phyloP scores from a whole-genome alignment of 1,140 invertebrate genomes.

The Globodera ellingtonae region DNA sequence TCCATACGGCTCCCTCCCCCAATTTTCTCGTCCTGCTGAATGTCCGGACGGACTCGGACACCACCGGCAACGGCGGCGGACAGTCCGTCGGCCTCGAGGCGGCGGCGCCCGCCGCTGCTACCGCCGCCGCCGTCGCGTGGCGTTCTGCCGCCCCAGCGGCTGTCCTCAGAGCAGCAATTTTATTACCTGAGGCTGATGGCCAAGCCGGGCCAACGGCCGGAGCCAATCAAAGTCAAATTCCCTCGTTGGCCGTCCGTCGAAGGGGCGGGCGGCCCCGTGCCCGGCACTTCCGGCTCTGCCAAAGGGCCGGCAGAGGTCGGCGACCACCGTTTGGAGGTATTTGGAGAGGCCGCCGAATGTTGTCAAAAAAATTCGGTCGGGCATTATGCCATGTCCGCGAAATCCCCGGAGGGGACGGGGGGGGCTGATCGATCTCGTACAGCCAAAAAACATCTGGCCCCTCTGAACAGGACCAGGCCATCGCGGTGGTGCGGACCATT shows the following conservation, averaged over 20 bases:
- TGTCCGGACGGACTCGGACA: constrained; percentile 15
- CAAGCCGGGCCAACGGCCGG: constrained; percentile 58
- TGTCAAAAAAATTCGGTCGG: no score
- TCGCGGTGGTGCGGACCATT: constrained; percentile 93
- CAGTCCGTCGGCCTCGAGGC: neutral
- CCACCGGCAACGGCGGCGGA: constrained; percentile 9
- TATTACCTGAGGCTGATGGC: constrained; percentile 64
- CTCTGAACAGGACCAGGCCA: constrained; percentile 84
- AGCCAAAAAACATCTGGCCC: no score
- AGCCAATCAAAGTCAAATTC: constrained; percentile 65
- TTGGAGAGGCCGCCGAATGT: no score
- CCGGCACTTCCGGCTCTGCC: constrained; percentile 8
- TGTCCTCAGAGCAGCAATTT: constrained; percentile 61
- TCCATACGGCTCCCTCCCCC: neutral
- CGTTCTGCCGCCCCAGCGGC: constrained; percentile 6
- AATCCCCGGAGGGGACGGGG: no score
- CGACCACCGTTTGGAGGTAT: constrained; percentile 6
- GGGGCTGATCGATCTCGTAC: neutral
- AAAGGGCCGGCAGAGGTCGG: constrained; percentile 6
- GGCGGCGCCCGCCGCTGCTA: constrained; percentile 8
- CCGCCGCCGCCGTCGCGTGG: constrained; percentile 6
- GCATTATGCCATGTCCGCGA: no score
- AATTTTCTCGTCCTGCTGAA: constrained; percentile 16
- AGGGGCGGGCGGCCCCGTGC: constrained; percentile 9
- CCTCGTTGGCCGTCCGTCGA: constrained; percentile 50